phyloP scores from a whole-genome alignment of 2,113 vertebrate species.

The Albula glossodonta region DNA sequence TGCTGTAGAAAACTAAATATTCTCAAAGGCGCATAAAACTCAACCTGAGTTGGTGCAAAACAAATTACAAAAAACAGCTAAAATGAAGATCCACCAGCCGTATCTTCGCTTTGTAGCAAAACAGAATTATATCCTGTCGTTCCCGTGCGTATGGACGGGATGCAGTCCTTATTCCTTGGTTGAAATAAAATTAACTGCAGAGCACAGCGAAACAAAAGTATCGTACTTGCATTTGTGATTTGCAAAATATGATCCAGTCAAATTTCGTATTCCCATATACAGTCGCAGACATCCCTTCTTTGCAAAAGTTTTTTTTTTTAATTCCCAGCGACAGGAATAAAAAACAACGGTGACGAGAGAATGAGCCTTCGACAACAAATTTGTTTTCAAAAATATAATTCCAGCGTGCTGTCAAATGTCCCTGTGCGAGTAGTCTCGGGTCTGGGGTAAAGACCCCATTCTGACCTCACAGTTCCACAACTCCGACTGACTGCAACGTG shows the following conservation, averaged over 20 bases:
- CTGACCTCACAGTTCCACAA: conserved; percentile 52
- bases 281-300: conserved; percentile 48
- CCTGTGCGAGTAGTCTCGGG: conserved; percentile 32
- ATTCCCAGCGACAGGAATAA: conserved; percentile 26
- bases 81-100: conserved; percentile 13
- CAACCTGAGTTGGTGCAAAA: neutral
- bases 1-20: conserved; percentile 7
- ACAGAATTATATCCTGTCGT: conserved; percentile 38
- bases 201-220: conserved; percentile 22
- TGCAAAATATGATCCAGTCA: conserved; percentile 23
- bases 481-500: conserved; percentile 24
- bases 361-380: conserved; percentile 18
- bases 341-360: conserved; percentile 14
- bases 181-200: conserved; percentile 21
- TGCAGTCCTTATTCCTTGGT: conserved; percentile 28
- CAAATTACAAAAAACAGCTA: conserved; percentile 7
- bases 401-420: conserved; percentile 62
- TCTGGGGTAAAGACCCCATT: conserved; percentile 59
- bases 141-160: conserved; percentile 29
- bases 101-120: conserved; percentile 50
- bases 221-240: conserved; percentile 33
- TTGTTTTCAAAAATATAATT: conserved; percentile 52
- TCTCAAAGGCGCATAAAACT: conserved; percentile 1
- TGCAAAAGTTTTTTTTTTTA: conserved; percentile 42
- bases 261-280: conserved; percentile 57